Evolutionary conservation across 2,797 vertebrate species (phyloP).

Genomic region (Glyptemys insculpta): DNA sequence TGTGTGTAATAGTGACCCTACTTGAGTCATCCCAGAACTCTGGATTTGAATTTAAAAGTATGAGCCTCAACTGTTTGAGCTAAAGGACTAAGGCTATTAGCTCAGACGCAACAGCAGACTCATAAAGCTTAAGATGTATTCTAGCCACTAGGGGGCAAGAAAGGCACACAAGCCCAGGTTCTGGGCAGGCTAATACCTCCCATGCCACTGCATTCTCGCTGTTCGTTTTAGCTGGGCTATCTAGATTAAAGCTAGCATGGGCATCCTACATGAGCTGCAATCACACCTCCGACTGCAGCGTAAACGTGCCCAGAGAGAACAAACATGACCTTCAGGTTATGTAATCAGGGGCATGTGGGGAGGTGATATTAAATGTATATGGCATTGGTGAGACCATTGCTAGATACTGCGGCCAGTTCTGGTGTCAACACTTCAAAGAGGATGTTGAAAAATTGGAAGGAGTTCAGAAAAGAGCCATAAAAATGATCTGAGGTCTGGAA

Average conservation of each 20-base stretch:
- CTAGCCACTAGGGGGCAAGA: neutral
- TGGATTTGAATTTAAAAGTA: conserved; percentile 22
- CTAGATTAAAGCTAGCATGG: neutral
- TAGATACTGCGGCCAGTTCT: neutral
- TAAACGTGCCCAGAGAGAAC: neutral
- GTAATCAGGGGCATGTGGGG: neutral
- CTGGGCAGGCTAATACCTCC: neutral
- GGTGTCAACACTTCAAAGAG: neutral
- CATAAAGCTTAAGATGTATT: neutral
- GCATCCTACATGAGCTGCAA: neutral
- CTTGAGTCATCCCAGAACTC: neutral
- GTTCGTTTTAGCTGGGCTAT: neutral
- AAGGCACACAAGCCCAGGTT: neutral
- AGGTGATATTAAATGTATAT: neutral
- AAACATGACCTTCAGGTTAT: neutral
- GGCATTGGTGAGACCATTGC: neutral
- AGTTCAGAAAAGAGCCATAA: neutral
- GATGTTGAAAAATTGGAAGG: neutral
- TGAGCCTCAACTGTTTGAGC: neutral
- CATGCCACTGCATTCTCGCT: neutral
- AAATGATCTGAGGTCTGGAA: neutral
- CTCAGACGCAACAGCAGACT: neutral
- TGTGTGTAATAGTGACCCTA: neutral
- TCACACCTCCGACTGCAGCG: neutral
- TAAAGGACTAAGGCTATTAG: neutral